These are phyloP conservation scores for Anneissia japonica DNA, from an alignment of 35 echinoderm and acorn worm genomes.

Conservation along the genomic window DNA sequence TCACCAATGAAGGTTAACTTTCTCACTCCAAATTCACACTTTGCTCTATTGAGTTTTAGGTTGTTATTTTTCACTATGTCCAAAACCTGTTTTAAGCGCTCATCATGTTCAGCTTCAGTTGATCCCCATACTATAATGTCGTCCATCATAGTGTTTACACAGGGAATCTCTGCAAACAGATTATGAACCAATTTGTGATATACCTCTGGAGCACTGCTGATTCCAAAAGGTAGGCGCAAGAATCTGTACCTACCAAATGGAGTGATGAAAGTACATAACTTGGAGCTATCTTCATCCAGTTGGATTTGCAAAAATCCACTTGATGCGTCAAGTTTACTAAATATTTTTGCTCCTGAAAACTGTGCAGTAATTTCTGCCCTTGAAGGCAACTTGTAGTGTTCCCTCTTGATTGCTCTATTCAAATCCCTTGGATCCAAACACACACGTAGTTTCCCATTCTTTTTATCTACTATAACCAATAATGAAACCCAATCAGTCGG, in stretches of 20 bases:
- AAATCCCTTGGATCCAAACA: conserved; percentile 51
- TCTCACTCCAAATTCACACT: conserved; percentile 32
- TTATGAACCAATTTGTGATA: conserved; percentile 11
- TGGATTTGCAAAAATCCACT: conserved; percentile 58
- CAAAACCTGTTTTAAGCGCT: conserved; percentile 6
- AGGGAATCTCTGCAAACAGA: conserved; percentile 22
- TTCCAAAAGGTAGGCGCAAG: conserved; percentile 45
- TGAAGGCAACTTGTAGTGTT: conserved; percentile 42
- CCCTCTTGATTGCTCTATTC: conserved; percentile 50
- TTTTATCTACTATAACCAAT: conserved; percentile 22
- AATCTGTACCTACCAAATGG: conserved; percentile 64
- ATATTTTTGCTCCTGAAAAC: conserved; percentile 25
- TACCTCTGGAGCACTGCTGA: conserved; percentile 25
- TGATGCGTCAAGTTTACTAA: conserved; percentile 36
- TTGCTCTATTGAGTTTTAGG: conserved; percentile 29
- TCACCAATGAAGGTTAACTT: conserved; percentile 40
- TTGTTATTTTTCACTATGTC: conserved; percentile 4
- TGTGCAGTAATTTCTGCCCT: conserved; percentile 28
- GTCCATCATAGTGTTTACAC: conserved; percentile 13
- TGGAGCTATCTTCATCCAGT: conserved; percentile 30
- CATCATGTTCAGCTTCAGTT: conserved; percentile 27
- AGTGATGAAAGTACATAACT: conserved; percentile 44
- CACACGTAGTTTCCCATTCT: conserved; percentile 41
- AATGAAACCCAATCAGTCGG: conserved; percentile 52
- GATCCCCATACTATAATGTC: conserved; percentile 38